Conservation (phyloP, 2,888 invertebrate genomes). For the Philereme transversata region DNA sequence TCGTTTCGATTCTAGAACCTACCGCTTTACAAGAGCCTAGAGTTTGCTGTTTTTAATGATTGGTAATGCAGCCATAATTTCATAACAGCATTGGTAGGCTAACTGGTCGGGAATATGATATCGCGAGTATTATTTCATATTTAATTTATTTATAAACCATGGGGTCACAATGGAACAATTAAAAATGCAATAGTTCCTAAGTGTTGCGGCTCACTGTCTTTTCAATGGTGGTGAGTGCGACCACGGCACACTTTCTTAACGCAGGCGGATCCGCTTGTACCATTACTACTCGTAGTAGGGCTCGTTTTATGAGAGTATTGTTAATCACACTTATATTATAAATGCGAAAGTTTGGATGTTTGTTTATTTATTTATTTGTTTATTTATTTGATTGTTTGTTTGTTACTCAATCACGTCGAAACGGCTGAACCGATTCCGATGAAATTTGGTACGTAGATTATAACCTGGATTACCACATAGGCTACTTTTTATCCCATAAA, state of each 20-base stretch:
- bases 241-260: conserved; percentile 74
- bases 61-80: conserved; percentile 33
- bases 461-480: too few relatives aligned
- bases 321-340: too few relatives aligned
- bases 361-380: too few relatives aligned
- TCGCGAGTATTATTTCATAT: conserved; percentile 39
- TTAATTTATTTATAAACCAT: conserved; percentile 20
- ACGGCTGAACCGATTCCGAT: too few relatives aligned
- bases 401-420: too few relatives aligned
- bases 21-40: conserved; percentile 15
- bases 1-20: conserved; percentile 17
- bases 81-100: conserved; percentile 47
- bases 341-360: too few relatives aligned
- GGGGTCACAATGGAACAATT: conserved; percentile 51
- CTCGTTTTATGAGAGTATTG: conserved; percentile 59
- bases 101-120: conserved; percentile 42
- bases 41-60: conserved; percentile 28
- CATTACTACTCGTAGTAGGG: conserved; percentile 61
- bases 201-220: conserved; percentile 54
- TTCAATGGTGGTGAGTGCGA: conserved; percentile 52
- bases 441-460: too few relatives aligned
- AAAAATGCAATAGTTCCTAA: conserved; percentile 47
- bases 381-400: too few relatives aligned
- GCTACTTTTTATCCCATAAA: too few relatives aligned
- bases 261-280: conserved; percentile 65